Base-by-base conservation (phyloP, 2,113 vertebrate genomes). In the Peromyscus californicus region DNA sequence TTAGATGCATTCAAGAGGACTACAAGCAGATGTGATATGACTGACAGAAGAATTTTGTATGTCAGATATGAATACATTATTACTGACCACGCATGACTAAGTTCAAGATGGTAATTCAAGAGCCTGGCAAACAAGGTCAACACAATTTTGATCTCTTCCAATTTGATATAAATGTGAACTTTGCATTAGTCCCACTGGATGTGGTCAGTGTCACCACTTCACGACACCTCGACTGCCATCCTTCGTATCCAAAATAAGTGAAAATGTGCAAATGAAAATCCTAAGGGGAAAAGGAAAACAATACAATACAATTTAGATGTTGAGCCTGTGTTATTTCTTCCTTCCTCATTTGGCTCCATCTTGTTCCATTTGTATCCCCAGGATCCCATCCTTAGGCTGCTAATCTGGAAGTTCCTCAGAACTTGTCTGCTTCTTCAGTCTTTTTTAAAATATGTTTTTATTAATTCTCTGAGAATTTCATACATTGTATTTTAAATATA, bases 91-190 rank as follows among this genome's bases (percentile, higher is more conserved):
- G 61, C 75, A 78, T 57, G 65, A 51, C 39, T 63, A 87, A 48
- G 4, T 80, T 97, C 79, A 90, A 15, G 89, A 65, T 70, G 82
- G 92, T 88, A 88, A 93, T 82, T 84, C 19, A 67, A 57, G 13
- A 89, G 51, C 39, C 91, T 74, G 39, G 33, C 36, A 94, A 69
- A 45, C 19, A 86, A 94, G 39, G 33, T 74, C 85, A 92, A n/a
- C 22, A 72, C 26, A 82, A 78, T 82, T 76, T 42, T 22, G 26
- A 26, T 72, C n/a, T 65, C 90, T 90, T 95, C 42, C 85, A 59
- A 85, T 95, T 59, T 78, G 39, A 92, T 90, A 72, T n/a, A 82
- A 89, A 82, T 67, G 45, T 89, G 65, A 97, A 88, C 22, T 95
- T 90, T 80, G 31, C 26, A 26, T 92, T 74, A 42, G 19, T 42